Evolutionary conservation across 2,797 vertebrate genomes (phyloP).

Genomic region (Harpagifer antarcticus): DNA sequence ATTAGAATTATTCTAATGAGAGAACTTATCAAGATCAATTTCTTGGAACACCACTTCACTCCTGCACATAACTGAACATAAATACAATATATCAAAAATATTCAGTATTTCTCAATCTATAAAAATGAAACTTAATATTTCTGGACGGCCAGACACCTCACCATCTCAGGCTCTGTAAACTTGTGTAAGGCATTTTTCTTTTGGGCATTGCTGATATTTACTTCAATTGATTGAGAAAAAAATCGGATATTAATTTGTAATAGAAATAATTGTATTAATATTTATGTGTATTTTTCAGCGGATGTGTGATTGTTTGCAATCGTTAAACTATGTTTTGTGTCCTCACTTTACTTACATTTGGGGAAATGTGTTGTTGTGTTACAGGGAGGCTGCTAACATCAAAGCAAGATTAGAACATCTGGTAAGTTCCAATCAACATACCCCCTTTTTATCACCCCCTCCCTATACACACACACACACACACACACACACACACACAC

Average conservation of each 20-base stretch:
- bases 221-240: background rate
- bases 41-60: constrained; percentile 1
- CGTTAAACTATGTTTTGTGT: constrained; percentile 50
- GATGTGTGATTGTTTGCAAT: constrained; percentile 24
- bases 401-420: constrained; percentile 98
- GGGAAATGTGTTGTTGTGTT: constrained; percentile 94
- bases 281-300: background rate
- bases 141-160: background rate
- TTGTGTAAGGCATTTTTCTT: background rate
- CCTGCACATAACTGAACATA: background rate
- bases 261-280: background rate
- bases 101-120: no score
- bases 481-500: constrained; percentile 55
- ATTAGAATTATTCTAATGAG: constrained; percentile 39
- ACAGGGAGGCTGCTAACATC: constrained; percentile 92
- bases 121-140: background rate
- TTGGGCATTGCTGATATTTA: background rate
- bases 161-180: no score
- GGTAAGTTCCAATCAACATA: constrained; percentile 91
- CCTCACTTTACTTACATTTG: constrained; percentile 87
- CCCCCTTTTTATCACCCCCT: constrained; percentile 66
- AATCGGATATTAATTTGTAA: background rate
- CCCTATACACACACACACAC: constrained; percentile 56
- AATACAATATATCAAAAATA: background rate
- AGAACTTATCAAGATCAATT: constrained; percentile 31